Percentiles rank a stretch among this genome's conserved stretches.
phyloP scores from a whole-genome alignment of 2,113 vertebrate genomes.

The Gymnarchus niloticus region DNA sequence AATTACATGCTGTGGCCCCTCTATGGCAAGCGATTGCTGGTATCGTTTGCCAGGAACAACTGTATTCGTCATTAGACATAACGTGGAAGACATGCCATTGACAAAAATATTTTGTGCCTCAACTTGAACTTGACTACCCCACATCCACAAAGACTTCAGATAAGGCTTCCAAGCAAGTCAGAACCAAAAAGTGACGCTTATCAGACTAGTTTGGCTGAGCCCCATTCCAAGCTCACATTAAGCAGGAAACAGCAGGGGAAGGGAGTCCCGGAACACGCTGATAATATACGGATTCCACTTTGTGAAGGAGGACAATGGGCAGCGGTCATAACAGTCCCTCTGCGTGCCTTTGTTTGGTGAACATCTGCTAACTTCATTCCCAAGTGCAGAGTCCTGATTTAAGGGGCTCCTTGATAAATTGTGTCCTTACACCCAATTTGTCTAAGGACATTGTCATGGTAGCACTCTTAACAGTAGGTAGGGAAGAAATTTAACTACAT shows the following conservation, averaged over 20 bases:
- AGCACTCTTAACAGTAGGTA: neutral
- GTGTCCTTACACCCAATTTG: neutral
- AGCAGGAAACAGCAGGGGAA: neutral
- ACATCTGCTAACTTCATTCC: conserved; percentile 18
- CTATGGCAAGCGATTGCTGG: neutral
- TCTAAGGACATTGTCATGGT: neutral
- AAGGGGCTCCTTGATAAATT: neutral
- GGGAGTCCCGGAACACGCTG: neutral
- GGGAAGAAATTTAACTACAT: neutral
- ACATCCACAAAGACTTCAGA: neutral
- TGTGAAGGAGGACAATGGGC: neutral
- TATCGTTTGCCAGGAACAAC: neutral
- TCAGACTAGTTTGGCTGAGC: no score
- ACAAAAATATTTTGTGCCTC: neutral
- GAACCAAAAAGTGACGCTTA: neutral
- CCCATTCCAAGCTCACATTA: neutral
- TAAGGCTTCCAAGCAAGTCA: neutral
- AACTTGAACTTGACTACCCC: neutral
- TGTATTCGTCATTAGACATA: neutral
- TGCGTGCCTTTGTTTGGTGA: neutral
- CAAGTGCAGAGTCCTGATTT: neutral
- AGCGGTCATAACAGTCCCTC: neutral
- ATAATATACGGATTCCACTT: neutral
- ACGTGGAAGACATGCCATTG: neutral
- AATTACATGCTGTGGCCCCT: neutral